These are phyloP conservation scores for Leucophora obtusa DNA, from an alignment of 2,888 invertebrate species.

Conservation along the genomic window DNA sequence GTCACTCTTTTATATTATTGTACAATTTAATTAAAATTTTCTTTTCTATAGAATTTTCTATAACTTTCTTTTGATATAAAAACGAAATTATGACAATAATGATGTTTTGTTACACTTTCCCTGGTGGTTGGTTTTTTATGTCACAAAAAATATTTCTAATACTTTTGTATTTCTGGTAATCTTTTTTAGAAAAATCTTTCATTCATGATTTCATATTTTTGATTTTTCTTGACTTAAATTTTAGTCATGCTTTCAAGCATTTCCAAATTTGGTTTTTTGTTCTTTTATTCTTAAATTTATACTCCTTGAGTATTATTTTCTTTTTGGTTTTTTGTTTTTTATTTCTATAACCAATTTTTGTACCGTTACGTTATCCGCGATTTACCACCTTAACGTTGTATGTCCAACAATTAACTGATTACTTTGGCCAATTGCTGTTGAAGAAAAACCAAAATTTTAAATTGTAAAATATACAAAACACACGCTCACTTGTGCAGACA, in stretches of 20 bases:
- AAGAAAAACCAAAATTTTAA: constrained; percentile 71
- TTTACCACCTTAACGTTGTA: constrained; percentile 71
- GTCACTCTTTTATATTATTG: neutral
- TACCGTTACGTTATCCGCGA: constrained; percentile 67
- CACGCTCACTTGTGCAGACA: constrained; percentile 58
- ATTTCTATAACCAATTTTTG: constrained; percentile 3
- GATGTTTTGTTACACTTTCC: constrained; percentile 63
- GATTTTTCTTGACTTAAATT: constrained; percentile 25
- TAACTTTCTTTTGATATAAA: constrained; percentile 53
- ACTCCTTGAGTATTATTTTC: neutral
- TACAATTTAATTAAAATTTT: constrained; percentile 1
- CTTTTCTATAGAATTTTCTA: constrained; percentile 28
- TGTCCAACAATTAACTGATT: constrained; percentile 75
- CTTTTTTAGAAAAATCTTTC: constrained; percentile 29
- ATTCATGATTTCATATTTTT: constrained; percentile 28
- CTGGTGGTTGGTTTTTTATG: constrained; percentile 29
- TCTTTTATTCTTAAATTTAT: constrained; percentile 6
- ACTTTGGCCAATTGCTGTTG: constrained; percentile 71
- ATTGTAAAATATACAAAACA: constrained; percentile 18
- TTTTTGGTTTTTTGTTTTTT: neutral
- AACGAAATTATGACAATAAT: neutral
- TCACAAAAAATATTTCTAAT: constrained; percentile 13
- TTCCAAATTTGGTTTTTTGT: constrained; percentile 18
- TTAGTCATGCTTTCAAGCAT: constrained; percentile 28
- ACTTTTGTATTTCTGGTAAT: constrained; percentile 28